Evolutionary conservation across 2,888 invertebrate genomes (phyloP), one percentile per base, ranked within the genome.

Genomic region (Chrysotoxum bicinctum): DNA sequence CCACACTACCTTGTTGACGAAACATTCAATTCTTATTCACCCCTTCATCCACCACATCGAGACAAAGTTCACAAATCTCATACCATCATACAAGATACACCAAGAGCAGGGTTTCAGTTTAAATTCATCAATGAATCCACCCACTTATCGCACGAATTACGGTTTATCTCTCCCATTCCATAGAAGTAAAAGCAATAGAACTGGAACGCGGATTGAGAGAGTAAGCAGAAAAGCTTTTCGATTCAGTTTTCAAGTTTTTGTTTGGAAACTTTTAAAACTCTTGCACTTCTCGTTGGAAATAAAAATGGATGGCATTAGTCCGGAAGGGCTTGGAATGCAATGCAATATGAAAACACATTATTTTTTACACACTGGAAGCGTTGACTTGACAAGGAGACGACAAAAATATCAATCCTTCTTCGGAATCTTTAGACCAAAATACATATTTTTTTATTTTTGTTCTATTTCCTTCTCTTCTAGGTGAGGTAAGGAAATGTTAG

Each of bases 41-140:
- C 52, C 72, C 58, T 37, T 43, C 54, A n/a, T 26, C 23, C 10
- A 12, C 69, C 45, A 50, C 62, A 30, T 26, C 12, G 8, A 45
- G 37, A 73, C 30, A 45, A 10, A 45, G 43, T 45, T 26, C 45
- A 45, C 30, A 45, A 32, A 45, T 64, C n/a, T 19, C 19, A 62
- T 21, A 66, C 40, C 76, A 56, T 5, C 40, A 45, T 9, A 58
- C 76, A 56, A 3, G 30, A 45, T 9, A 58, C 56, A 16, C 40
- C 70, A 7, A 58, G 10, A 14, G 58, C 16, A 37, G 32, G 37
- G 12, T 45, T 26, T 54, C 30, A 54, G n/a, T 52, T 35, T 43
- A n/a, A 74, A 79, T 83, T 79, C 83, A 74, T 83, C 83, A 83
- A 83, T 83, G 83, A 79, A 79, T 79, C 79, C 83, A 83, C 83